These are phyloP conservation scores for Diloba caeruleocephala DNA, from an alignment of 2,888 invertebrate genomes.

Conservation along the genomic window DNA sequence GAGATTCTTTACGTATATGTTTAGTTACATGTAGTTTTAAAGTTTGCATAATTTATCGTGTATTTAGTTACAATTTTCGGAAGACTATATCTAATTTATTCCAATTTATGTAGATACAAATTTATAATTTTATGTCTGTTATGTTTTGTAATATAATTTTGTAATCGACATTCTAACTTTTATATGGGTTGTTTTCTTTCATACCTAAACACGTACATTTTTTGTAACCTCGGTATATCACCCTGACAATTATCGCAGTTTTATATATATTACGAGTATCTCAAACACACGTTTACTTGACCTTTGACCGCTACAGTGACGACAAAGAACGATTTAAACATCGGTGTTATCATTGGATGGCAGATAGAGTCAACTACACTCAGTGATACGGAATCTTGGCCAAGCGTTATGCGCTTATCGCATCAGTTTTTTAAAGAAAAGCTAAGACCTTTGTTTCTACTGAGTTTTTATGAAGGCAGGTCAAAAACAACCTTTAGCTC, in stretches of 20 bases:
- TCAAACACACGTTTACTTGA: neutral
- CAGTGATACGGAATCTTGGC: too few relatives aligned
- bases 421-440: too few relatives aligned
- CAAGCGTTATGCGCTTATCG: too few relatives aligned
- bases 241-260: too few relatives aligned
- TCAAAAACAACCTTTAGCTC: too few relatives aligned
- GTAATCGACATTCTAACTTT: constrained; percentile 49
- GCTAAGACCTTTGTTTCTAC: too few relatives aligned
- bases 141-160: constrained; percentile 53
- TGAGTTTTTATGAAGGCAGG: too few relatives aligned
- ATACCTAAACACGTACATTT: constrained; percentile 13
- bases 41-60: constrained; percentile 22
- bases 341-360: constrained; percentile 1
- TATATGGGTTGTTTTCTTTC: constrained; percentile 41
- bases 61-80: constrained; percentile 15
- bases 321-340: neutral
- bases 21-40: constrained; percentile 18
- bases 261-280: too few relatives aligned
- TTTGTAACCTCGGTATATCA: constrained; percentile 1
- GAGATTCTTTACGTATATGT: constrained; percentile 16
- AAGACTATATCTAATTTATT: constrained; percentile 39
- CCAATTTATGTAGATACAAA: constrained; percentile 24
- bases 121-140: constrained; percentile 49
- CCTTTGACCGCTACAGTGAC: constrained; percentile 41
- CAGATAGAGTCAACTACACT: neutral